A percentile compares a stretch with the other conserved stretches of the same genome.
phyloP scores from a whole-genome alignment of 2,797 vertebrate species.

The Phoxinus dragarum region DNA sequence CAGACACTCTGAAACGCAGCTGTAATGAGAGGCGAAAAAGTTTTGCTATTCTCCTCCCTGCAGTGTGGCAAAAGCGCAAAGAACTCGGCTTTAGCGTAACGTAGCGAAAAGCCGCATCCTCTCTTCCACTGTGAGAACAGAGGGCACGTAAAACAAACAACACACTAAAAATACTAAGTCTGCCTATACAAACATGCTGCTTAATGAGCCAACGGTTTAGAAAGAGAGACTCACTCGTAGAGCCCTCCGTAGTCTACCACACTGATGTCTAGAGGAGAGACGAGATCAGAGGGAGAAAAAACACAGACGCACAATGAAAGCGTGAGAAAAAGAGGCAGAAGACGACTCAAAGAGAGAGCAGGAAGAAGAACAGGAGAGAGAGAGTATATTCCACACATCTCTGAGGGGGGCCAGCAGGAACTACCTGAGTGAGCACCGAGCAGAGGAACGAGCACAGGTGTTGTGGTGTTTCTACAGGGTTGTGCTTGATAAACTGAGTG shows the following conservation, averaged over 20 bases:
- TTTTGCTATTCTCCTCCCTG: conserved; percentile 63
- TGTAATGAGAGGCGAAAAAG: conserved; percentile 65
- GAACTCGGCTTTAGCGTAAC: conserved; percentile 56
- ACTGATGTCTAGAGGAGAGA: conserved; percentile 83
- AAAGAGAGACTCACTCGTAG: conserved; percentile 77
- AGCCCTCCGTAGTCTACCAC: conserved; percentile 63
- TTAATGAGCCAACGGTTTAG: conserved; percentile 86
- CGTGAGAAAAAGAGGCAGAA: conserved; percentile 78
- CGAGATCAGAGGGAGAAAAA: conserved; percentile 78
- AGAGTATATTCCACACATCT: conserved; percentile 78
- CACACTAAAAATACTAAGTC: conserved; percentile 87
- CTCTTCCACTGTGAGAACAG: conserved; percentile 72
- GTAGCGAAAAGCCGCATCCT: conserved; percentile 49
- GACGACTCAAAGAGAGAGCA: conserved; percentile 73
- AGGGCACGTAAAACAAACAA: conserved; percentile 74
- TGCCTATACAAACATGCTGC: conserved; percentile 84
- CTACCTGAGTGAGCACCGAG: conserved; percentile 57
- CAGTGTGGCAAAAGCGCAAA: conserved; percentile 57
- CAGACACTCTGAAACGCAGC: conserved; percentile 61
- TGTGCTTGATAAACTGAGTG: conserved; percentile 53
- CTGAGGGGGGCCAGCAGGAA: conserved; percentile 75
- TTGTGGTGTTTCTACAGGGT: conserved; percentile 55
- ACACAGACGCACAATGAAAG: conserved; percentile 62
- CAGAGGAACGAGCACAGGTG: conserved; percentile 15
- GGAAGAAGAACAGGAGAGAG: conserved; percentile 46